phyloP scores from a whole-genome alignment of 2,888 invertebrate genomes.

The Lobophora halterata region DNA sequence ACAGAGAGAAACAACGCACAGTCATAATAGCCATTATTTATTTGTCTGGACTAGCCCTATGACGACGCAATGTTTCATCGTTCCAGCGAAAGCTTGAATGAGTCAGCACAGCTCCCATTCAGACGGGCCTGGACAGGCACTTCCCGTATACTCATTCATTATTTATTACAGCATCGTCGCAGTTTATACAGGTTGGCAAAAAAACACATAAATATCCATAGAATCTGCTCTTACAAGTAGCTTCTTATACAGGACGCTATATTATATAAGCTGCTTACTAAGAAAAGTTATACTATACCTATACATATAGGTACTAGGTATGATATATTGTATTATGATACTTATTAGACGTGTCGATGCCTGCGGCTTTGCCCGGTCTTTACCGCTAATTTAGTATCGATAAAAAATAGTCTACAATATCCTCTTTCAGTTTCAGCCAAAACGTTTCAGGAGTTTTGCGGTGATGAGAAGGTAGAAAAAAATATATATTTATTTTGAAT shows the following conservation, averaged over 20 bases:
- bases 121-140: constrained; percentile 43
- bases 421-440: too few species aligned
- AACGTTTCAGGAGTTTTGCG: too few species aligned
- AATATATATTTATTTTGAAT: too few species aligned
- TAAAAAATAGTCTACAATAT: too few species aligned
- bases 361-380: too few species aligned
- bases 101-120: constrained; percentile 54
- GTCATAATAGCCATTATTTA: constrained; percentile 36
- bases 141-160: constrained; percentile 42
- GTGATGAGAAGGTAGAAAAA: too few species aligned
- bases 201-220: constrained; percentile 20
- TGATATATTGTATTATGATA: too few species aligned
- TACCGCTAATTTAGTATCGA: too few species aligned
- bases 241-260: constrained; percentile 12
- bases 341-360: too few species aligned
- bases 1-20: constrained; percentile 19
- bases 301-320: too few species aligned
- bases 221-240: constrained; percentile 23
- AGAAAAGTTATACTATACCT: too few species aligned
- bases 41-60: constrained; percentile 41
- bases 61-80: constrained; percentile 55
- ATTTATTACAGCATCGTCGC: constrained; percentile 30
- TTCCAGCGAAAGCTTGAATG: constrained; percentile 60
- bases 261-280: too few species aligned
- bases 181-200: constrained; percentile 28